Base-by-base conservation (phyloP, 2,888 invertebrate genomes). In the Drosophila neotestacea region DNA sequence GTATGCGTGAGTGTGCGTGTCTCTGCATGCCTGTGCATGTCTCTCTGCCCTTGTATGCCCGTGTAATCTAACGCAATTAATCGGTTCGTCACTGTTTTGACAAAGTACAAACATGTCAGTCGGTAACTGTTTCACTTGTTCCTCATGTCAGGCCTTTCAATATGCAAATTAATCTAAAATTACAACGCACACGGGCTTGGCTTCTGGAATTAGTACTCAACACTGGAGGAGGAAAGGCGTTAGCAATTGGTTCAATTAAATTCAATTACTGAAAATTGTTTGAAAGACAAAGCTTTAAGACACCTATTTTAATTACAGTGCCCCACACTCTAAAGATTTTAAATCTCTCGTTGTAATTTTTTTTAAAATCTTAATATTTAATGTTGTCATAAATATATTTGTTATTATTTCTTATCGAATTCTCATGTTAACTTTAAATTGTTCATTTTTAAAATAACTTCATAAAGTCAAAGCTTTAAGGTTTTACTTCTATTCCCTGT, bases 41-140 rank as follows among this genome's bases (percentile, higher is more conserved):
- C 56, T 38, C 56, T 46, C 22, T 46, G 27, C 28, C 56, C 10
- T 13, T 32, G 5, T 34, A 48, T 36, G 48, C 34, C 38, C 13
- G 75, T 65, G 74, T 85, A 89, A 89, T 89, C 90, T 90, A 86
- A 89, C 70, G 83, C 89, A 89, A 90, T 90, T 89, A 89, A 89
- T 89, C 90, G 90, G 83, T 76, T 85, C 89, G 85, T 85, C 88
- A 89, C 85, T 77, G 81, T 79, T 81, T 76, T 81, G 70, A 78
- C 73, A 55, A 79, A 87, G 75, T 75, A 81, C 82, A 77, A 73
- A 77, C 79, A 77, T 75, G 84, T 70, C 76, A 70, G 64, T 75
- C 42, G 32, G 66, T 41, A 47, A 58, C 67, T 74, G 77, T 51
- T 50, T 56, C 55, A 44, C 54, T 63, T 64, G 71, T 47, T 50